Percentiles rank a stretch among this genome's conserved stretches.
These are phyloP conservation scores for Oenanthe melanoleuca DNA, from an alignment of 2,113 vertebrate species.

Conservation along the genomic window DNA sequence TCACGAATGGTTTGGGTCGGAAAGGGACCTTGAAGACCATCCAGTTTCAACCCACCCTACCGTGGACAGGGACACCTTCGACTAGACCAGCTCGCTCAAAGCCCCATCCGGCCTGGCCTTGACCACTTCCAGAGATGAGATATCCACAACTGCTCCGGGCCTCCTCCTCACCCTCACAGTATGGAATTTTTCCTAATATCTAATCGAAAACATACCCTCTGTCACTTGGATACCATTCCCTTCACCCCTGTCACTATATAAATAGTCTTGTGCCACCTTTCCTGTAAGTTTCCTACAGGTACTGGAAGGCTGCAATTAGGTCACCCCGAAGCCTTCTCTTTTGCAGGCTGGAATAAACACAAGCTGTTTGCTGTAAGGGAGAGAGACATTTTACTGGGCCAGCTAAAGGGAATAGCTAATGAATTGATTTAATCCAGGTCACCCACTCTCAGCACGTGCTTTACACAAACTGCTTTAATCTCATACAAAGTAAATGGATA, in stretches of 20 bases:
- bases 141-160: background rate
- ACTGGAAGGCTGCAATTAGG: background rate
- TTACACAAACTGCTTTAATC: background rate
- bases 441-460: accelerated
- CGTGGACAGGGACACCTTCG: background rate
- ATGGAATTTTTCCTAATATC: background rate
- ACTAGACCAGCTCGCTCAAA: background rate
- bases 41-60: background rate
- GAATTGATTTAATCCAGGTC: too few relatives aligned
- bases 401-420: too few relatives aligned
- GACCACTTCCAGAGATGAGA: background rate
- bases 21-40: background rate
- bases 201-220: background rate
- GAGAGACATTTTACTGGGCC: background rate
- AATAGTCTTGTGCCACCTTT: background rate
- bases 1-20: background rate
- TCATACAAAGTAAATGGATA: accelerated
- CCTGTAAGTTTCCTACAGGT: background rate
- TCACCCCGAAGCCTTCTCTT: background rate
- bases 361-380: accelerated
- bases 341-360: background rate
- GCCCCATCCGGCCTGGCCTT: background rate
- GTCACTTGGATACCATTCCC: background rate
- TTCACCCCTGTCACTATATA: background rate
- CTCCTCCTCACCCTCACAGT: background rate